Evolutionary conservation across 2,797 vertebrate species (phyloP), one percentile per base, ranked within the genome.

Genomic region (Pyrrhura leucotis): DNA sequence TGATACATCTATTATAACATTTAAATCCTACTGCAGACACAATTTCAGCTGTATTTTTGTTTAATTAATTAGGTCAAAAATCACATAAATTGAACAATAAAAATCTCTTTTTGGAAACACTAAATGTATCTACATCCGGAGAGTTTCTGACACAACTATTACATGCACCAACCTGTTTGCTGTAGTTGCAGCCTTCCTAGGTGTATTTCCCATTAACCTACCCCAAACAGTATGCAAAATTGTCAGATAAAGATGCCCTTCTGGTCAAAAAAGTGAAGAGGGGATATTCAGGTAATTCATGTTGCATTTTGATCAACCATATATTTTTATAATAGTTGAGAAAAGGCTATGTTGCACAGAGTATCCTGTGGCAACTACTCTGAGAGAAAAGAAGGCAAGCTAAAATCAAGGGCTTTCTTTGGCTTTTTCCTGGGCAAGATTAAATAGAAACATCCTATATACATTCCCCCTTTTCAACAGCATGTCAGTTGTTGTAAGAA

Each of bases 381-480:
- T 62, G 61, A 77, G 65, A 71, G 80, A 75, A 87, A 85, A 19
- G 80, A 85, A 85, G 15, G 12, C 14, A 48, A 88, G 33, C 56
- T 77, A 61, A 83, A 93, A 66, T 73, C 61, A 50, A 83, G 62
- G 69, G 39, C 62, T 90, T 65, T 61, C 62, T 90, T 68, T 61
- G 82, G 75, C 82, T 91, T 88, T n/a, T 54, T 54, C 78, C 81
- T 80, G 76, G 42, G 33, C 54, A 89, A 95, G 79, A 89, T 84
- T 85, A 68, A 58, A 91, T 92, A 78, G 90, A 96, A 79, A 74
- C 67, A 86, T 67, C 86, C 74, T 54, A 48, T 86, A 77, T 53
- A 63, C 77, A 61, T 91, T 85, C 87, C 12, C 44, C 56, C 93
- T 92, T 93, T 93, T 94, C 81, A 87, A 59, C 65, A 74, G 76